These are phyloP conservation scores for Gyrodactylus salaris DNA, from an alignment of 1,140 invertebrate genomes.

Conservation along the genomic window DNA sequence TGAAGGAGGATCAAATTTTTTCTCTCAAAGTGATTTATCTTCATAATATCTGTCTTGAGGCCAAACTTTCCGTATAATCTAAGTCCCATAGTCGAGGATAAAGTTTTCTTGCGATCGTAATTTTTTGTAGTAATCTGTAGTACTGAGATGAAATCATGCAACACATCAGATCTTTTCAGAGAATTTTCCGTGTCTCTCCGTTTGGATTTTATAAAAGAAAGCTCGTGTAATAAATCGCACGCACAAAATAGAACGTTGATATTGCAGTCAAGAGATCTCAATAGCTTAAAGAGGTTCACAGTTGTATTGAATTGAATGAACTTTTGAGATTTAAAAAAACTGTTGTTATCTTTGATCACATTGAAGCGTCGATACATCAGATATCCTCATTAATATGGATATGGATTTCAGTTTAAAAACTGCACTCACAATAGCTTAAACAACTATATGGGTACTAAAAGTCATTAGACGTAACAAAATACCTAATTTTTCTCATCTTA, in stretches of 20 bases:
- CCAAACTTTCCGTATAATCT: neutral
- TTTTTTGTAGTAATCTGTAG: neutral
- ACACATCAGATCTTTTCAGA: neutral
- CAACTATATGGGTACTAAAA: too few relatives aligned
- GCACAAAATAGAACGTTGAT: neutral
- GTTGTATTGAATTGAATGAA: neutral
- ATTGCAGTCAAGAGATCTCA: neutral
- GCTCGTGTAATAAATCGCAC: neutral
- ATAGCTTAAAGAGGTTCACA: neutral
- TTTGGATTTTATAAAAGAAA: neutral
- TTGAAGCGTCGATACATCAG: neutral
- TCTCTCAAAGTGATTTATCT: neutral
- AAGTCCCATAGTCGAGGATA: neutral
- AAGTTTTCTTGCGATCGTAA: neutral
- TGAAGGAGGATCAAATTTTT: neutral
- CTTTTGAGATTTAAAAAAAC: neutral
- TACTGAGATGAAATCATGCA: neutral
- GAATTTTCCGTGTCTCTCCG: too few relatives aligned
- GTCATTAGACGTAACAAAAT: too few relatives aligned
- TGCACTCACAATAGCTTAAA: too few relatives aligned
- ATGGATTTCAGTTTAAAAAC: too few relatives aligned
- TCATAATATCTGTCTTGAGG: neutral
- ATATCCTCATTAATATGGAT: too few relatives aligned
- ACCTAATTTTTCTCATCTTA: too few relatives aligned
- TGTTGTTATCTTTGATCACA: neutral